Evolutionary conservation across 2,888 invertebrate species (phyloP), one percentile per base, ranked within the genome.

Genomic region (Cryptocephalus moraei): DNA sequence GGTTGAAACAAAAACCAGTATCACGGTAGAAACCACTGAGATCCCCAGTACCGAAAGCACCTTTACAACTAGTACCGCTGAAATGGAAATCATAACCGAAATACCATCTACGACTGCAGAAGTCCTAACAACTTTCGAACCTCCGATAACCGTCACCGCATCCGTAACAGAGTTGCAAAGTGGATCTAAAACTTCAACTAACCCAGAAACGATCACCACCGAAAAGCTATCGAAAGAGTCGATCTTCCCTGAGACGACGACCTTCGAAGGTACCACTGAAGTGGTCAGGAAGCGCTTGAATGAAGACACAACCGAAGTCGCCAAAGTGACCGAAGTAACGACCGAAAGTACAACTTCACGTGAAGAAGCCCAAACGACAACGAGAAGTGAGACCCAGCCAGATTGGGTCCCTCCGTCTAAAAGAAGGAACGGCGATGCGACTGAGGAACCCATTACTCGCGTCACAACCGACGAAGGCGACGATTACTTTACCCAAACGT

Each of bases 261-360:
- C 44, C 12, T 31, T 39, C 36, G 68, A 66, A 3, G 69, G 60
- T 9, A 47, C 12, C 6, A 36, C n/a, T 22, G 22, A 22, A 22
- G 22, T 22, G 22, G 22, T 22, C 22, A 6, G 6, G 2, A 36
- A 36, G 6, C 36, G 12, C 12, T 36, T 36, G 11, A 11, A 36
- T 6, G 36, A 36, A 11, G 12, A 36, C 36, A 12, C n/a, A 2
- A 36, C n/a, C 36, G 11, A 36, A 11, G 6, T 11, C 36, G 12
- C 36, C 36, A 36, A n/a, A 36, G 12, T 12, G 36, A 12, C 36
- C 6, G 36, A 36, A 36, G 6, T 36, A 6, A 12, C 12, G 6
- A 11, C 12, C 12, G 12, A 12, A 36, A 36, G 12, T 6, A 22
- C 22, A 22, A 22, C 22, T 22, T 6, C 6, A 22, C 22, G 22